Base-by-base conservation (phyloP, 1,140 invertebrate genomes). In the Monochamus saltuarius region DNA sequence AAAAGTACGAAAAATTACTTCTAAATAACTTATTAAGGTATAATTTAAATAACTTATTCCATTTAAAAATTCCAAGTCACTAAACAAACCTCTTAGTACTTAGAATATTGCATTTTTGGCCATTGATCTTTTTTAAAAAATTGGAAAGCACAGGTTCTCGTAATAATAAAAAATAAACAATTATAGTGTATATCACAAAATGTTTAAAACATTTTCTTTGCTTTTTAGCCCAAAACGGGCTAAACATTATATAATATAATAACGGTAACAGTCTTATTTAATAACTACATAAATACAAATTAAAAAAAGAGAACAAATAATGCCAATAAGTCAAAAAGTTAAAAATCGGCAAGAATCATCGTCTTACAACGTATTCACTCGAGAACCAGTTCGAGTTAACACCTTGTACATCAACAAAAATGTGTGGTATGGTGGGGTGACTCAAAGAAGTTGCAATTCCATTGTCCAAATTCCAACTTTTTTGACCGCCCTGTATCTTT, bases 221-320 rank as follows among this genome's bases (percentile, higher is more conserved):
- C 54, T 62, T 68, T 56, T 65, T 36, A 61, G 43, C 52, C 36
- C 52, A 14, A 55, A 46, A 62, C 36, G 52, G 58, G 63, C 64
- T 70, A 69, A 70, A 68, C 67, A 67, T 67, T 66, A 61, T 68
- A 66, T 70, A 68, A 68, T 66, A 69, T 70, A 73, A 72, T 65
- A 70, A 53, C 73, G 73, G 73, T 78, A 78, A 78, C 75, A 78
- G 76, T 77, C 75, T 77, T 77, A 67, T 69, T 68, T 72, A 69
- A 65, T 73, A 73, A 74, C 66, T 73, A 72, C 68, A 68, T 67
- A 75, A 73, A 70, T 73, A 68, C 57, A 65, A 60, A 68, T 52
- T 49, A 57, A 47, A 57, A 57, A 49, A 35, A 50, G 19, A 19
- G 46, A 57, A 36, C 22, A 36, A 56, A 43, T 53, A 10, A 56